A percentile compares a stretch with the other conserved stretches of the same genome.
Evolutionary conservation across 1,140 invertebrate species (phyloP).

Genomic region (Drosophila sechellia): DNA sequence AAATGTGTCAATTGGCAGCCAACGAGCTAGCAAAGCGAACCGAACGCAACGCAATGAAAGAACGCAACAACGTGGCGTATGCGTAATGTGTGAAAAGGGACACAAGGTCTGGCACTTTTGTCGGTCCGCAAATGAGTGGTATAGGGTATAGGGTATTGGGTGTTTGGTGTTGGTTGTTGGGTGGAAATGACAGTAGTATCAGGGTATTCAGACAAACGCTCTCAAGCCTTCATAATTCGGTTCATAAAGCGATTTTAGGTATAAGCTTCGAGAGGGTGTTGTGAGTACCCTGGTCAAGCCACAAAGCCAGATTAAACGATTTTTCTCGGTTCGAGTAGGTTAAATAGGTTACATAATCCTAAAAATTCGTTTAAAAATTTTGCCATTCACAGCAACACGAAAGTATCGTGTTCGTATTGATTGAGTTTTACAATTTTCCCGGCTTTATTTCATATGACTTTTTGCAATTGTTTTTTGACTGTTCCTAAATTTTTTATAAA

Average conservation of each 20-base stretch:
- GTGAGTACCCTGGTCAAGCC: conserved; percentile 18
- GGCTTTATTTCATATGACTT: background rate
- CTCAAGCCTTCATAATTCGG: conserved; percentile 59
- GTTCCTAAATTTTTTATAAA: background rate
- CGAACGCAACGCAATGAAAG: conserved; percentile 1
- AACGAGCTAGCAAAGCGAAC: conserved; percentile 53
- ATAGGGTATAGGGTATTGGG: background rate
- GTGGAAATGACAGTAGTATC: background rate
- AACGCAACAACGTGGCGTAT: conserved; percentile 56
- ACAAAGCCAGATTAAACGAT: conserved; percentile 13
- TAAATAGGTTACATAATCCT: conserved; percentile 6
- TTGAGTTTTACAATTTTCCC: background rate
- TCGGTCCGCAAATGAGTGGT: conserved; percentile 8
- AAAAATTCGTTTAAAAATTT: background rate
- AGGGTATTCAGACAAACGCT: conserved; percentile 36
- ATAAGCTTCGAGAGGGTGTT: background rate
- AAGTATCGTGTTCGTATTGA: background rate
- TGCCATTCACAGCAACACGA: background rate
- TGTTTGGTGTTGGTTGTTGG: background rate
- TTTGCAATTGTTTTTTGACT: too few relatives aligned
- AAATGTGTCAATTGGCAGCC: conserved; percentile 78
- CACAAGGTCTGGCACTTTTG: conserved; percentile 43
- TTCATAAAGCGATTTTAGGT: conserved; percentile 42
- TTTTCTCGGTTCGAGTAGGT: conserved; percentile 3
- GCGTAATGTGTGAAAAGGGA: conserved; percentile 69